Evolutionary conservation across 2,888 invertebrate species (phyloP).

Genomic region (Harpalus rufipes): DNA sequence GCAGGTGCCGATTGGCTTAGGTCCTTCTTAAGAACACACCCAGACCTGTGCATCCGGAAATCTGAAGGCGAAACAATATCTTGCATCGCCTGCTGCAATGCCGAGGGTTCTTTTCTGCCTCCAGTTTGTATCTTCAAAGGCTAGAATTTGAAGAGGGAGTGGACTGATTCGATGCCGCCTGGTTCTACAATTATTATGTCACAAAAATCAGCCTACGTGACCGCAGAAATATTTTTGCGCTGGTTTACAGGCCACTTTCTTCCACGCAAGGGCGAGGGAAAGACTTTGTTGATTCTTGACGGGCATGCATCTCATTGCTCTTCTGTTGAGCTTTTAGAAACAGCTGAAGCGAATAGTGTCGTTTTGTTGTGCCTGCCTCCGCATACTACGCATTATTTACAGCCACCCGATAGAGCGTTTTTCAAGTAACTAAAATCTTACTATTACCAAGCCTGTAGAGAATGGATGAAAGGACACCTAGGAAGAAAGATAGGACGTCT

Average conservation of each 20-base stretch:
- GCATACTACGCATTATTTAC: conserved; percentile 71
- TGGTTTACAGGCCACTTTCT: conserved; percentile 71
- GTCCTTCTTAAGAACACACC: too few relatives aligned
- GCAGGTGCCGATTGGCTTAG: too few relatives aligned
- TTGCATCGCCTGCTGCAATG: too few relatives aligned
- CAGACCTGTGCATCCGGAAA: too few relatives aligned
- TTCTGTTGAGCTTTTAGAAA: conserved; percentile 68
- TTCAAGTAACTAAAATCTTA: conserved; percentile 71
- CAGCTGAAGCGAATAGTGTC: too few relatives aligned
- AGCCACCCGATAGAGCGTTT: conserved; percentile 71
- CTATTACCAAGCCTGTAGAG: too few relatives aligned
- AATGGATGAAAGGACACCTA: too few relatives aligned
- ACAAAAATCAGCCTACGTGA: conserved; percentile 70
- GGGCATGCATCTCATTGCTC: conserved; percentile 72
- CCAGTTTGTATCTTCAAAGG: conserved; percentile 67
- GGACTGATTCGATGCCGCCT: conserved; percentile 64
- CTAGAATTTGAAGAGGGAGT: conserved; percentile 54
- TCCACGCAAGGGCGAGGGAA: conserved; percentile 71
- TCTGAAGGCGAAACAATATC: too few relatives aligned
- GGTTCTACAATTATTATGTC: conserved; percentile 68
- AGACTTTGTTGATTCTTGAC: conserved; percentile 72
- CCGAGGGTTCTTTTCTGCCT: conserved; percentile 68
- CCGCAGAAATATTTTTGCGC: too few relatives aligned
- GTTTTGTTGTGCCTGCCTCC: too few relatives aligned
- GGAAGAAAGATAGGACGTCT: too few relatives aligned